Base-by-base conservation (phyloP, 1,140 invertebrate species). In the Diachasma alloeum region DNA sequence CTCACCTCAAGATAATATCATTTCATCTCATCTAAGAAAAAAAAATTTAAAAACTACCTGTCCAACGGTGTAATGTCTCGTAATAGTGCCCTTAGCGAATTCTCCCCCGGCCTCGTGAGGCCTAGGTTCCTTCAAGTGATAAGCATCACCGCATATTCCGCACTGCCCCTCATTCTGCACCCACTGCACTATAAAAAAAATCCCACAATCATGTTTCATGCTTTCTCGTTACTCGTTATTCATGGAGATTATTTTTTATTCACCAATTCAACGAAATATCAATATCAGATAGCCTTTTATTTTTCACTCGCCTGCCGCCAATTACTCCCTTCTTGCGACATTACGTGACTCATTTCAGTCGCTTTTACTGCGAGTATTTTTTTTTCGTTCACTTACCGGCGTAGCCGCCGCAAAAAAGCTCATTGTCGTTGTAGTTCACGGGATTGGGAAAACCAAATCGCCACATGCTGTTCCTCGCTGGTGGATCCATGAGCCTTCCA, bases 341-440 rank as follows among this genome's bases (percentile, higher is more conserved):
- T 31, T 31, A 31, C 31, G 31, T 31, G 31, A 31, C 2, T 42
- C 39, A 42, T 42, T 42, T 42, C 39, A 2, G 39, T 42, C 9
- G 9, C 9, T 74, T 67, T 67, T 67, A 31, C 6, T 31, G 31
- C 31, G 2, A 22, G 15, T n/a, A 22, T 19, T 69, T 69, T 69
- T 48, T 48, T 69, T 68, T 74, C 19, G 8, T 66, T 66, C n/a
- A 88, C 90, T 87, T 89, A 96, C 95, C 93, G 88, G 94, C 92
- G 84, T 95, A 95, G 53, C 97, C 97, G 1, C 97, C 97, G 76
- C 94, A 95, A 83, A 92, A 94, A 0, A 94, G 86, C 83, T 94
- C 96, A 80, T 97, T 98, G 85, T 98, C 97, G 81, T 98, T 97
- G 84, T 98, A 98, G 88, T 98, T 97, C 10, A 97, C 95, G 0